Base-by-base conservation (phyloP, 2,888 invertebrate genomes). In the Serrognathus titanus region DNA sequence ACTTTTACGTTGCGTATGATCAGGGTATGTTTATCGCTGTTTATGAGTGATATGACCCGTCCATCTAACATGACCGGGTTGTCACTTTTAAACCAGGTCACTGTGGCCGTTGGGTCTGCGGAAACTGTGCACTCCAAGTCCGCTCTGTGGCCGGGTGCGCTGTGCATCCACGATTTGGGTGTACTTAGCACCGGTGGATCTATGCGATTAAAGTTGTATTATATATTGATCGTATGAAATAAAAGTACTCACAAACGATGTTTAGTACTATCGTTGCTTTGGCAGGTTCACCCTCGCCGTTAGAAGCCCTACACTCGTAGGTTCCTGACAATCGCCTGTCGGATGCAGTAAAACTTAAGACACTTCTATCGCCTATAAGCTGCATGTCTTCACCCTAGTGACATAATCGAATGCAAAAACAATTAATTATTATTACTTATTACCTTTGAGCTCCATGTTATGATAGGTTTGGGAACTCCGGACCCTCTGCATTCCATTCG, bases 241-340 rank as follows among this genome's bases (percentile, higher is more conserved):
- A 40, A 13, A 48, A 31, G 38, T 57, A 78, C 85, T 81, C 73
- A 92, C 92, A 90, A 66, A 87, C 83, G 58, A 92, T 86, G 58
- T 85, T 81, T 10, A 92, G 81, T 53, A 84, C 82, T 54, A 92
- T 85, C 47, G 83, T 80, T 0, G 87, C 87, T 8, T 76, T 79
- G 0, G 86, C 88, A 0, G 90, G 83, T 58, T 87, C 85, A 0
- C 91, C 91, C 8, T 92, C 87, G 0, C 88, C 89, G 69, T 92
- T 92, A 62, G 78, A 81, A 0, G 87, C 92, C 0, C 81, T 72
- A 66, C 92, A 92, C 66, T 88, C 85, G 68, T 91, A 90, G 2
- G 82, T 79, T 0, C 92, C 92, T 0, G 89, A 85, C 67, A 88
- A 79, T 48, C 82, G 79, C 0, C 87, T 80, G 60, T 86, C 86